These are phyloP conservation scores for Liolophura sinensis DNA, from an alignment of 1,140 invertebrate genomes.

Conservation along the genomic window DNA sequence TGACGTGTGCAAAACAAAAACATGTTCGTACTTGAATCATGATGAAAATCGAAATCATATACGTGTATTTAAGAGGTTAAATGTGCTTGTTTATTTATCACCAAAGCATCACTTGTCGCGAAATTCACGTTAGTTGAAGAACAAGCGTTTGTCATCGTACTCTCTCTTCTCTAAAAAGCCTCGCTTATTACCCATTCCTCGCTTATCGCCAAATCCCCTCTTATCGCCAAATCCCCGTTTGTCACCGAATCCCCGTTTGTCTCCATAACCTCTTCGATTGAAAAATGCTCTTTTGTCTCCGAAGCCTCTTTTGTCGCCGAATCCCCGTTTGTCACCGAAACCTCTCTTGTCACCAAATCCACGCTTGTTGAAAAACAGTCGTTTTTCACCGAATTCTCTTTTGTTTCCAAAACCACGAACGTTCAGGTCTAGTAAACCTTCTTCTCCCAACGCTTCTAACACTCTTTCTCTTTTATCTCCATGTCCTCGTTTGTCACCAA, in stretches of 20 bases:
- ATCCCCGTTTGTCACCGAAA: conserved; percentile 28
- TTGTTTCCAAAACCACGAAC: conserved; percentile 23
- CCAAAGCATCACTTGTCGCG: conserved; percentile 26
- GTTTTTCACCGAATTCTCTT: conserved; percentile 26
- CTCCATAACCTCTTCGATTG: neutral
- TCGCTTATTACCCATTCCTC: neutral
- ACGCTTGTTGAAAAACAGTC: conserved; percentile 23
- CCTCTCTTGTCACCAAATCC: conserved; percentile 28
- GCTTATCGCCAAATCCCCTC: conserved; percentile 4
- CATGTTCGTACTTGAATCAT: no score
- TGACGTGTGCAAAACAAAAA: no score
- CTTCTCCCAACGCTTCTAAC: no score
- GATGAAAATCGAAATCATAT: no score
- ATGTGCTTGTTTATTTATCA: conserved; percentile 11
- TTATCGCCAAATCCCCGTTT: conserved; percentile 5
- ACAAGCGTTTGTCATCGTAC: conserved; percentile 24
- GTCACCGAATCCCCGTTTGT: neutral
- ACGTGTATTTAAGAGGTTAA: no score
- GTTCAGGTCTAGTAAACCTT: no score
- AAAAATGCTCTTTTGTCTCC: conserved; percentile 14
- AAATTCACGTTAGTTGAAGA: conserved; percentile 24
- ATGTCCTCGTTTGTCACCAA: conserved; percentile 25
- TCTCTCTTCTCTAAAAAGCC: conserved; percentile 26
- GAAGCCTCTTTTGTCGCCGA: conserved; percentile 26
- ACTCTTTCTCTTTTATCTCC: conserved; percentile 20